Evolutionary conservation across 2,113 vertebrate species (phyloP), one percentile per base, ranked within the genome.

Genomic region (Syngnathus floridae): DNA sequence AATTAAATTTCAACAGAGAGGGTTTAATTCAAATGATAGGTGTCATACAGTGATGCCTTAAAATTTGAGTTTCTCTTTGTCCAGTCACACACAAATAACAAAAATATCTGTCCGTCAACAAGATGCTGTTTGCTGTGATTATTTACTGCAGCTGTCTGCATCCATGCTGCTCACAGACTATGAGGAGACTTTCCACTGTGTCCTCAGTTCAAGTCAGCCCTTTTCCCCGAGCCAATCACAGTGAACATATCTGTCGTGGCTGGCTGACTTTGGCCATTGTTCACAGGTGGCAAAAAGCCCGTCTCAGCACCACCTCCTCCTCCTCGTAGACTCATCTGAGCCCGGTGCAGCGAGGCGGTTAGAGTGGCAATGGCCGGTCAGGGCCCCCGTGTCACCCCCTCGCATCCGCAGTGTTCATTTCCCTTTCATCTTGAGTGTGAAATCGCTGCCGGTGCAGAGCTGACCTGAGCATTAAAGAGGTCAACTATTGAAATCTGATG

Each of bases 391-490:
- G 83, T 89, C 87, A 85, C 82, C 85, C 81, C 82, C 74, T 22
- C 74, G 76, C 74, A 71, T 83, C 86, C 88, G 82, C 77, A 86
- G 77, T 89, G 85, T 90, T 91, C 89, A 91, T 91, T 91, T 92
- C 90, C 90, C 90, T 91, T 92, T 91, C 89, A 92, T 92, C 89
- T 91, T 83, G 82, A 84, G 90, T 90, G 89, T 92, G 90, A 91
- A 92, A 91, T 92, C 79, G 88, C 73, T 88, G 89, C 84, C 86
- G 86, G 89, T 91, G 88, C 76, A 78, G 84, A 64, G 36, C 80
- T 91, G 89, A 91, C 90, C 90, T 82, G 78, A 78, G 88, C 89
- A 91, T 91, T 92, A 90, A 31, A 89, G 85, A 89, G 90, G 89
- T 91, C 90, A 91, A 84, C 89, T 89, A 88, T 89, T 91, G 89